These are phyloP conservation scores for Zaprionus africanus DNA, from an alignment of 1,140 invertebrate genomes.

Conservation along the genomic window DNA sequence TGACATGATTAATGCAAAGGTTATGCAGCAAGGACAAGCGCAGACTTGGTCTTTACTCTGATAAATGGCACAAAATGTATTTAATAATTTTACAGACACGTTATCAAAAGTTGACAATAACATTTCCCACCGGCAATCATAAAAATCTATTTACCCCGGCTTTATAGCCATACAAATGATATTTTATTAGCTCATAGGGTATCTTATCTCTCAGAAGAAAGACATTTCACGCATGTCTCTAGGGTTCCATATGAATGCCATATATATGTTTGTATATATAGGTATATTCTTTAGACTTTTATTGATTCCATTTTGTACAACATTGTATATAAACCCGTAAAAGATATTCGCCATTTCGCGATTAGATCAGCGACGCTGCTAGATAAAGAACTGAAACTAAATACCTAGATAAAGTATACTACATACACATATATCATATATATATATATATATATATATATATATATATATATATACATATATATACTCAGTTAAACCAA, in stretches of 20 bases:
- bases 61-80: background rate
- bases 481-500: background rate
- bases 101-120: slow-evolving; percentile 3
- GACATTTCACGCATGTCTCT: no score
- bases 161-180: background rate
- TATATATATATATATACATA: no score
- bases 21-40: background rate
- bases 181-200: slow-evolving; percentile 2
- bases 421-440: background rate
- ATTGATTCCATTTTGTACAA: background rate
- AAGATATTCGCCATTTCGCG: background rate
- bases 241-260: no score
- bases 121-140: background rate
- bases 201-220: background rate
- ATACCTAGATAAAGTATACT: background rate
- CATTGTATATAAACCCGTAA: background rate
- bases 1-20: background rate
- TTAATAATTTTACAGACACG: background rate
- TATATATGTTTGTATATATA: no score
- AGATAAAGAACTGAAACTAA: slow-evolving; percentile 2
- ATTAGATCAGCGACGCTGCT: background rate
- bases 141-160: background rate
- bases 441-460: no score
- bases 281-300: background rate
- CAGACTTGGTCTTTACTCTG: background rate